Percentiles rank a stretch among this genome's conserved stretches.
Conservation (phyloP, 2,113 vertebrate genomes). For the Callithrix jacchus region DNA sequence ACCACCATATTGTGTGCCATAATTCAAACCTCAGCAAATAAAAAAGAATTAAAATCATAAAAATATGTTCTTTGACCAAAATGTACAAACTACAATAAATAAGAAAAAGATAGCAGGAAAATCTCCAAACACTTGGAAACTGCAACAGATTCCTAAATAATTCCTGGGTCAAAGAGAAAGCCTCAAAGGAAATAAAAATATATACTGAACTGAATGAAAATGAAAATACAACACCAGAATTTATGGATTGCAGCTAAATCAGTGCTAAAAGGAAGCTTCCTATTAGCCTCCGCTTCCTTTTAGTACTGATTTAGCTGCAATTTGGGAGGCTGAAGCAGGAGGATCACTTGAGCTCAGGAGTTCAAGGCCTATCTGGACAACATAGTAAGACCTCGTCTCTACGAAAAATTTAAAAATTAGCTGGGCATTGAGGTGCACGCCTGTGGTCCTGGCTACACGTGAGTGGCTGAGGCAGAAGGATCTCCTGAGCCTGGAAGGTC, state of each 20-base stretch:
- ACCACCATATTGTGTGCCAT: not conserved
- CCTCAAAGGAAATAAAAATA: not conserved
- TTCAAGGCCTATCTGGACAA: not conserved
- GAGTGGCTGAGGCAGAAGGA: too few species aligned
- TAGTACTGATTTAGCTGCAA: too few species aligned
- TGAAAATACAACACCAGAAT: not conserved
- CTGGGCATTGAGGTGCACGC: too few species aligned
- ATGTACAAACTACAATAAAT: constrained; percentile 20
- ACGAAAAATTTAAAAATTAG: too few species aligned
- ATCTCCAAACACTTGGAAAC: not conserved
- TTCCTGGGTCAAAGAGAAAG: not conserved
- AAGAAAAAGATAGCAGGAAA: not conserved
- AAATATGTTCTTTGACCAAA: not conserved
- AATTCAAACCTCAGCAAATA: not conserved
- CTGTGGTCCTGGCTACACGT: too few species aligned
- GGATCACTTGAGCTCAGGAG: not conserved
- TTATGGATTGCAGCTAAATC: not conserved
- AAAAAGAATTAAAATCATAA: constrained; percentile 14
- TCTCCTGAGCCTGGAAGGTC: too few species aligned
- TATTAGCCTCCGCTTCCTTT: too few species aligned
- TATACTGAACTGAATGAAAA: not conserved
- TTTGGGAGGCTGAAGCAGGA: too few species aligned
- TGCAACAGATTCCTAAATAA: constrained; percentile 25
- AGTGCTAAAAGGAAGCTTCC: not conserved
- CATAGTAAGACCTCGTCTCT: too few species aligned